Conservation (phyloP, 1,140 invertebrate species). For the Bombus huntii region DNA sequence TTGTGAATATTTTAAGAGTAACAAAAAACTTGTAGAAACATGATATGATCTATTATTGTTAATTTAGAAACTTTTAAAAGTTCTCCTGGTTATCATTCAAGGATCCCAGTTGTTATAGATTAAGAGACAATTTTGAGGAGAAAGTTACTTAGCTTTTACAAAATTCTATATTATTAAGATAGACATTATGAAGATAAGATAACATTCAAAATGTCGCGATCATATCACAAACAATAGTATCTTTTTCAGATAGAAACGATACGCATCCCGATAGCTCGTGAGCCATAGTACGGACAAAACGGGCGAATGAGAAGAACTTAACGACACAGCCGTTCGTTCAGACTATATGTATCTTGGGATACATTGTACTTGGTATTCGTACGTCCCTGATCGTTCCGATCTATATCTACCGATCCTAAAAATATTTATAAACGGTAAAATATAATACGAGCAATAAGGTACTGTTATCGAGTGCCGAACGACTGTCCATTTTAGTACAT, state of each 20-base stretch:
- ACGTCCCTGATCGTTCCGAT: constrained; percentile 43
- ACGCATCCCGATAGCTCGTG: neutral
- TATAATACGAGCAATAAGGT: neutral
- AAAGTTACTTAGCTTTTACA: neutral
- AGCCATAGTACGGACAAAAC: neutral
- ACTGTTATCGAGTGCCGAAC: too few relatives aligned
- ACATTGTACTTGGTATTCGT: constrained; percentile 33
- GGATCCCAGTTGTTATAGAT: too few relatives aligned
- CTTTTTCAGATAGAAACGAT: neutral
- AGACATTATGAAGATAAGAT: constrained; percentile 13
- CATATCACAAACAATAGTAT: neutral
- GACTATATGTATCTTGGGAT: neutral
- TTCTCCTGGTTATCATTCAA: neutral
- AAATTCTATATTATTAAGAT: neutral
- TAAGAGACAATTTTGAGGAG: neutral
- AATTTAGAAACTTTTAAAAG: neutral
- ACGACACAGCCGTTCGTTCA: constrained; percentile 27
- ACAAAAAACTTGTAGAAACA: neutral
- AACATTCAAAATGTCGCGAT: neutral
- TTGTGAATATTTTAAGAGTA: neutral
- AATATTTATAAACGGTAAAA: constrained; percentile 49
- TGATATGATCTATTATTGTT: neutral
- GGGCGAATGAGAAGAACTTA: neutral
- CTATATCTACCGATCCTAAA: constrained; percentile 12
- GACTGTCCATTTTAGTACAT: neutral